Base-by-base conservation (phyloP, 2,113 vertebrate genomes). In the Cochlearius cochlearius region DNA sequence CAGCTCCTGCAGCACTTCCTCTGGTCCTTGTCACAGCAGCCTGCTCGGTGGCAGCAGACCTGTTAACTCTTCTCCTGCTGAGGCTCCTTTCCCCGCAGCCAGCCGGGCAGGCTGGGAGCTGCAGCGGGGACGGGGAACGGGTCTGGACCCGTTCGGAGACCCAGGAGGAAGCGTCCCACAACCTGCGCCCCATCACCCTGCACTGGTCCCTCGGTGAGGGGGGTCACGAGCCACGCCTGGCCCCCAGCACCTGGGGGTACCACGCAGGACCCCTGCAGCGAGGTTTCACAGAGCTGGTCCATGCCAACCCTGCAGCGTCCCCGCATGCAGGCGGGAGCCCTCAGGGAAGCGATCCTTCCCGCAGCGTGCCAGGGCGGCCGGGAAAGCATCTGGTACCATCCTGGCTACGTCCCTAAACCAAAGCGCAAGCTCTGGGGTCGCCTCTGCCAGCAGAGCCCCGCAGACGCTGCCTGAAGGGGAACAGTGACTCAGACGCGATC, bases 1-100 rank as follows among this genome's bases (percentile, higher is more conserved):
- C 7, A 9, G 93, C n/a, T 96, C 93, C 93, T 93, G 94, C 84
- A 95, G 90, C 94, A 93, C 77, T 94, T 96, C 96, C 94, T 96
- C 67, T 11, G 7, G 63, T 64, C 83, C 83, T 62, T 78, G 87
- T 87, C 73, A 75, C 66, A 72, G 56, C 81, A 68, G 59, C 39
- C 52, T 49, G 52, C 53, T 68, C 3, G 0, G 36, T 22, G 73
- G 26, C 68, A 84, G 26, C 68, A 84, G 93, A 66, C 12, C 80
- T 30, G 20, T 94, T 97, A 95, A 97, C 94, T 66, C 91, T 81
- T 85, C 73, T 43, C 18, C 52, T 89, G 43, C 73, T 9, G 3
- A 47, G 23, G 41, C 6, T 74, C 50, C n/a, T 77, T 59, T 74
- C 76, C 21, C 50, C 0, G 1, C 27, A 62, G 30, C 41, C 41